Conservation (phyloP, 2,797 vertebrate genomes). For the Trematomus bernacchii region DNA sequence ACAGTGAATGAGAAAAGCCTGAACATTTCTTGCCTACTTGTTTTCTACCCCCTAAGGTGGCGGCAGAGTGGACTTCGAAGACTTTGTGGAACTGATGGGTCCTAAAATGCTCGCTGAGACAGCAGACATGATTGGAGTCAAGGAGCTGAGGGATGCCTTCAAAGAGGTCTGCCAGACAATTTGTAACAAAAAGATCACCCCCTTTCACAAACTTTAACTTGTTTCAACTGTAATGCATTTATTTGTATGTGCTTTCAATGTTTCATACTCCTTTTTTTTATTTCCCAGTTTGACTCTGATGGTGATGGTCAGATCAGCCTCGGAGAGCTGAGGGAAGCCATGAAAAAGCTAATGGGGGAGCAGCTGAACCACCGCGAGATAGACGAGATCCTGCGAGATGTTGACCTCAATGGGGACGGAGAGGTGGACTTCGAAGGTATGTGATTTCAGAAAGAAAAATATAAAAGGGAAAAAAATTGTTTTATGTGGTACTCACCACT, state of each 20-base stretch:
- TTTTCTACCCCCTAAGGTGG: slow-evolving; percentile 73
- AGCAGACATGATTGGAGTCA: slow-evolving; percentile 96
- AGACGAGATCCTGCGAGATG: slow-evolving; percentile 94
- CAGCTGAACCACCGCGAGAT: slow-evolving; percentile 94
- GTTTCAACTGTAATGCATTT: not conserved
- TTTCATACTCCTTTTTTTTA: not conserved
- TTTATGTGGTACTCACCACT: not conserved
- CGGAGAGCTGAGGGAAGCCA: slow-evolving; percentile 92
- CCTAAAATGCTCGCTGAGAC: slow-evolving; percentile 98
- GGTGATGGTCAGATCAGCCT: slow-evolving; percentile 94
- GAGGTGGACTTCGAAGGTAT: slow-evolving; percentile 90
- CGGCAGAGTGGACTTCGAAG: slow-evolving; percentile 96
- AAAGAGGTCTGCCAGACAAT: slow-evolving; percentile 85
- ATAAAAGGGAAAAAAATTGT: not conserved
- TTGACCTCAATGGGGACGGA: slow-evolving; percentile 96
- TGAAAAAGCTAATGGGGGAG: slow-evolving; percentile 95
- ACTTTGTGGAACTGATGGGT: slow-evolving; percentile 98
- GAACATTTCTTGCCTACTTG: not conserved
- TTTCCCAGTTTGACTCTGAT: slow-evolving; percentile 92
- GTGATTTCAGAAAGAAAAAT: not conserved
- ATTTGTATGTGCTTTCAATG: not conserved
- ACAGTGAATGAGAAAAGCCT: no score
- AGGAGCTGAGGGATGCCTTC: slow-evolving; percentile 95
- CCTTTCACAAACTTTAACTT: not conserved
- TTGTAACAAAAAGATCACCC: not conserved